These are phyloP conservation scores for Papilio elwesi DNA, from an alignment of 2,888 invertebrate genomes.

Conservation along the genomic window DNA sequence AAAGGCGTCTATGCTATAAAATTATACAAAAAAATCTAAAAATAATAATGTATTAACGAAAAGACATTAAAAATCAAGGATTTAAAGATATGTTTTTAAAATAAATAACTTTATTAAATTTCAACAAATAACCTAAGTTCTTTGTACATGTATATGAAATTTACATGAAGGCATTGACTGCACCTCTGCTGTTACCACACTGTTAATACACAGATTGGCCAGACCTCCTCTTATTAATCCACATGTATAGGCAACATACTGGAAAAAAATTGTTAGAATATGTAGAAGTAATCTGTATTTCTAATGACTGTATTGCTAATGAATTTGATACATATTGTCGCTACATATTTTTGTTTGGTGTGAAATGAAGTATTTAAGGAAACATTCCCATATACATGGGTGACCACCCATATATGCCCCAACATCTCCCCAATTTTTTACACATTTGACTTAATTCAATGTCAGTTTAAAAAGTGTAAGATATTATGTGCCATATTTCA, in stretches of 20 bases:
- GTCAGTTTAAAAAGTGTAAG: too few relatives aligned
- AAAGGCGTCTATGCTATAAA: neutral
- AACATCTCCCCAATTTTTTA: too few relatives aligned
- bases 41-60: neutral
- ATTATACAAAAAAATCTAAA: neutral
- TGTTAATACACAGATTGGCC: slow-evolving; percentile 96
- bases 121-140: slow-evolving; percentile 73
- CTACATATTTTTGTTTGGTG: too few relatives aligned
- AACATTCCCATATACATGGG: too few relatives aligned
- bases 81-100: neutral
- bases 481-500: too few relatives aligned
- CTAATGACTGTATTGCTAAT: too few relatives aligned
- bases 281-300: too few relatives aligned
- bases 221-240: slow-evolving; percentile 97
- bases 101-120: slow-evolving; percentile 24
- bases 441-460: too few relatives aligned
- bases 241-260: slow-evolving; percentile 97
- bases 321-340: too few relatives aligned
- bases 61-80: too few relatives aligned
- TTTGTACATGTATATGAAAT: slow-evolving; percentile 95
- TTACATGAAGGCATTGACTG: slow-evolving; percentile 96
- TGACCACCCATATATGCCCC: too few relatives aligned
- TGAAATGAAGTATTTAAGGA: too few relatives aligned
- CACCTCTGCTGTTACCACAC: slow-evolving; percentile 97
- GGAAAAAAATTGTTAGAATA: slow-evolving; percentile 55